Evolutionary conservation across 2,797 vertebrate species (phyloP).

Genomic region (Dallia pectoralis): DNA sequence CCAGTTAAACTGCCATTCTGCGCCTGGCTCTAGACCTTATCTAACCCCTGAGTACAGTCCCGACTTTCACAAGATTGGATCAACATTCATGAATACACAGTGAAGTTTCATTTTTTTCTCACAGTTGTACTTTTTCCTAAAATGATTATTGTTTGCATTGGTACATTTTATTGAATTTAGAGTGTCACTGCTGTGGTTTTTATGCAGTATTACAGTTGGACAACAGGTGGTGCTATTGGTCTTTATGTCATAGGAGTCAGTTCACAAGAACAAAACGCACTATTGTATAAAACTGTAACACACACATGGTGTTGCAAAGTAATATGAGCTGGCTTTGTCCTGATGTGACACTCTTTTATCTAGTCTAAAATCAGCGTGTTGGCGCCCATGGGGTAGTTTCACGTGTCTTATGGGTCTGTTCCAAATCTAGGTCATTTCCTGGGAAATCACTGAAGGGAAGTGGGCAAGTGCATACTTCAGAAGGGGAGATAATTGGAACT

Average conservation of each 20-base stretch:
- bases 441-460: not conserved
- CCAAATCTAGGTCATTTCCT: not conserved
- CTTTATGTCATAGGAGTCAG: not conserved
- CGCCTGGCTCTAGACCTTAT: conserved; percentile 33
- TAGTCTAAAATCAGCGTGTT: not conserved
- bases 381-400: not conserved
- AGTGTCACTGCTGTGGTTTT: not conserved
- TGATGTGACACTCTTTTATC: not conserved
- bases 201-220: conserved; percentile 1
- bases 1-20: not conserved
- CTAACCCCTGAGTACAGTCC: conserved; percentile 51
- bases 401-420: not conserved
- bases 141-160: not conserved
- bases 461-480: not conserved
- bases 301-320: not conserved
- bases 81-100: conserved; percentile 28
- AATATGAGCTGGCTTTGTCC: not conserved
- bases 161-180: not conserved
- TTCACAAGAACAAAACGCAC: not conserved
- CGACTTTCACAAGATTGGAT: conserved; percentile 44
- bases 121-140: not conserved
- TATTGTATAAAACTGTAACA: not conserved
- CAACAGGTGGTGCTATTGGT: conserved; percentile 42
- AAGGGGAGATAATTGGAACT: not conserved
- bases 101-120: conserved; percentile 7